These are phyloP conservation scores for Dinocampus coccinellae DNA, from an alignment of 2,888 invertebrate genomes.

Conservation along the genomic window DNA sequence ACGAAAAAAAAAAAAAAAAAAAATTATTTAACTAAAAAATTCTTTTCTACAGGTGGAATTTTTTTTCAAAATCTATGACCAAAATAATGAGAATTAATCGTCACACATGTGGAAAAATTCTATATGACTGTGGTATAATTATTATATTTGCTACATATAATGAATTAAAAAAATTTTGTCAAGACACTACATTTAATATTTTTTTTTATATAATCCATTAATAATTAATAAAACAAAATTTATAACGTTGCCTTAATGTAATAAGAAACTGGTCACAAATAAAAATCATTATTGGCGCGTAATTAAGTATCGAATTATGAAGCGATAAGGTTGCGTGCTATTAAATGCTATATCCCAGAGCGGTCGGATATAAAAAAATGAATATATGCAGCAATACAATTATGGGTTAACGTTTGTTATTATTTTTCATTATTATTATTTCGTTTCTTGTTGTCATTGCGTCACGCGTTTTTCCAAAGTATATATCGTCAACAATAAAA, in stretches of 20 bases:
- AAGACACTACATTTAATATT: neutral
- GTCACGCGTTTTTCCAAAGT: neutral
- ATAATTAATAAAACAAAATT: neutral
- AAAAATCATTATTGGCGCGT: neutral
- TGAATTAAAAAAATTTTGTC: neutral
- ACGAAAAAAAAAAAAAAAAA: neutral
- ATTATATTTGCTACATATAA: neutral
- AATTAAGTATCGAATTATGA: neutral
- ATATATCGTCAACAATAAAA: neutral
- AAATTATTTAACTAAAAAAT: neutral
- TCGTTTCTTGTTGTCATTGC: neutral
- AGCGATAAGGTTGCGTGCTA: neutral
- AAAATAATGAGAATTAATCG: neutral
- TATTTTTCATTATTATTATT: neutral
- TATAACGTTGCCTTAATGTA: neutral
- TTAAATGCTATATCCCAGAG: neutral
- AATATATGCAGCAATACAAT: neutral
- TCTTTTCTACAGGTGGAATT: slow-evolving; percentile 74
- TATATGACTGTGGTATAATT: neutral
- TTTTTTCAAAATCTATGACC: slow-evolving; percentile 79
- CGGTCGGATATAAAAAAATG: neutral
- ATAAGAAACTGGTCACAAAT: neutral
- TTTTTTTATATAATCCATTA: neutral
- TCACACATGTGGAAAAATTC: neutral
- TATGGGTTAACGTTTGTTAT: neutral